These are phyloP conservation scores for Schlechtendalia chinensis DNA, from an alignment of 1,140 invertebrate genomes.

Conservation along the genomic window DNA sequence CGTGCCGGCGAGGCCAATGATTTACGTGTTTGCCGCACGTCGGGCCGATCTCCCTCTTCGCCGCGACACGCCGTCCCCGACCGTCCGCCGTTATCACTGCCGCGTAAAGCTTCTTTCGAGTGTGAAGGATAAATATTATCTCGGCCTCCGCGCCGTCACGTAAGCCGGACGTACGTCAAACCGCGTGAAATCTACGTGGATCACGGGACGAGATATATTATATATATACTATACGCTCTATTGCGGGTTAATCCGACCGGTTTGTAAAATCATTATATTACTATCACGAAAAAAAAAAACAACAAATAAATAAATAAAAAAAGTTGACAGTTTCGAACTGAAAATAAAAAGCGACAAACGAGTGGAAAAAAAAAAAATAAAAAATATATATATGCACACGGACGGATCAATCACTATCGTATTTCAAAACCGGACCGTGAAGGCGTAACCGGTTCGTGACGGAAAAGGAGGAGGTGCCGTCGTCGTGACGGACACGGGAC, in stretches of 20 bases:
- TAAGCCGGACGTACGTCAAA: conserved; percentile 42
- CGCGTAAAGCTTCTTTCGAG: conserved; percentile 11
- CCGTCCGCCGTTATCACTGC: conserved; percentile 2
- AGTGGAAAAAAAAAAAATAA: conserved; percentile 17
- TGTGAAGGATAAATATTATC: conserved; percentile 21
- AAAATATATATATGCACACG: neutral
- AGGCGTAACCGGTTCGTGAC: conserved; percentile 27
- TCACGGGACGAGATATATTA: neutral
- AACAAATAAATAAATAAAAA: too few relatives aligned
- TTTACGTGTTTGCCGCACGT: conserved; percentile 35
- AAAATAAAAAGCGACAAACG: conserved; percentile 27
- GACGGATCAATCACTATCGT: conserved; percentile 48
- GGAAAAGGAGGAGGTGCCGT: neutral
- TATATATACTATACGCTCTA: neutral
- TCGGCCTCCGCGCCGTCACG: neutral
- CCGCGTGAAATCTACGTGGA: neutral
- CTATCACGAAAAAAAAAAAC: neutral
- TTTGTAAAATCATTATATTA: conserved; percentile 6
- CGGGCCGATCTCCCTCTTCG: neutral
- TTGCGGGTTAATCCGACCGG: conserved; percentile 36
- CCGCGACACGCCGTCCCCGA: too few relatives aligned
- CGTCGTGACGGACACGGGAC: conserved; percentile 21
- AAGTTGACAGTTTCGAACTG: conserved; percentile 43
- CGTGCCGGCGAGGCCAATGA: conserved; percentile 39
- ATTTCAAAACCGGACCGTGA: conserved; percentile 46